Base-by-base conservation (phyloP, 2,888 invertebrate genomes). In the Oscheius sp. region DNA sequence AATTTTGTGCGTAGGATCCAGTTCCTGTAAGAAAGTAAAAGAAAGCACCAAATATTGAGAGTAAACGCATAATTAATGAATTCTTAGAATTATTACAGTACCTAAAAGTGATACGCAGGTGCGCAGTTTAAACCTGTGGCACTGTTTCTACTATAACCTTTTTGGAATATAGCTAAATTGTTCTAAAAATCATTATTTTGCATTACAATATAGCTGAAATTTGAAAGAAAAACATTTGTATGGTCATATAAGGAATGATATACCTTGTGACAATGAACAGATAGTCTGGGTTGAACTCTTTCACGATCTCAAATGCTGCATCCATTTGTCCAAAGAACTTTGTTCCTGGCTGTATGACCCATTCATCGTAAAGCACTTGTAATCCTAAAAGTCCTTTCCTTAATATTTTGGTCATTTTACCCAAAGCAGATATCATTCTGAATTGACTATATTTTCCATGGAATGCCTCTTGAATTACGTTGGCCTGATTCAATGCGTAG, bases 211-310 rank as follows among this genome's bases (percentile, higher is more conserved):
- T n/a, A n/a, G n/a, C n/a, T n/a, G n/a, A n/a, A n/a, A n/a, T n/a
- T n/a, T n/a, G n/a, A n/a, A n/a, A n/a, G n/a, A n/a, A n/a, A n/a
- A n/a, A n/a, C n/a, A n/a, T n/a, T n/a, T n/a, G n/a, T n/a, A n/a
- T n/a, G n/a, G n/a, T n/a, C 14, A 41, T 17, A 3, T 20, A 44
- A 26, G 3, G 22, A 24, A 4, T 24, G 36, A 24, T 45, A 1
- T 14, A 61, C 61, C 61, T 61, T 24, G 61, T 61, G 17, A 30
- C 45, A 8, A 61, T 47, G 5, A 61, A 61, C 6, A 61, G 22
- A 26, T 47, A 28, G 17, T 61, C 45, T 6, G 61, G 61, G 1
- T 44, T 17, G 28, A 20, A 47, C 12, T 47, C 30, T 33, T 61
- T 22, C 9, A 61, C 33, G 2, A 61, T 61, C 9, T 47, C 28